Base-by-base conservation (phyloP, 2,888 invertebrate genomes). In the Nemotelus pantherinus region DNA sequence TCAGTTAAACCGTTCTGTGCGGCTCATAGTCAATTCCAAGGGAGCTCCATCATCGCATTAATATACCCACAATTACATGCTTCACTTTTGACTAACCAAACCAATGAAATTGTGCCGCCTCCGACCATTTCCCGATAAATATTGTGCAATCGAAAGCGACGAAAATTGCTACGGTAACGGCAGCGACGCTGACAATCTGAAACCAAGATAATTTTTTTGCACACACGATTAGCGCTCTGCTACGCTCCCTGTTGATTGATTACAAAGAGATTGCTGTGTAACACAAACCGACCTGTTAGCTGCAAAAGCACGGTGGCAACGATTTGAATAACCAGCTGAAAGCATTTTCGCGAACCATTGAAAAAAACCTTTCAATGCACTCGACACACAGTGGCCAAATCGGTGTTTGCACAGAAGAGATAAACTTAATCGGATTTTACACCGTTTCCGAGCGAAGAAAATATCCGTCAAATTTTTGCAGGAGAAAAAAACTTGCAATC, bases 1-100 rank as follows among this genome's bases (percentile, higher is more conserved):
- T 70, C 70, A 55, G 70, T 43, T 70, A 55, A 70, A 50, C 70
- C 44, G 70, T 43, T 70, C 55, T 53, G 70, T 47, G 44, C 43
- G 39, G 39, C 53, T 70, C 53, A 55, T 41, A 43, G 53, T 70
- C 55, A 39, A 70, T 70, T 70, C 53, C 55, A 41, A 39, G 43
- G n/a, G 53, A n/a, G 4, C 47, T 50, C 70, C 53, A 70, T 53
- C 70, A 70, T 70, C 70, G 55, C 70, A 43, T 53, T 10, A 53
- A 55, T 5, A 43, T 43, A 39, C 39, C 25, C 25, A 25, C 25
- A 25, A 25, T 25, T 25, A 25, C 25, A 25, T 25, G 25, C 25
- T 25, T 25, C 25, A 25, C 25, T 25, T 25, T 25, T 25, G 25
- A 25, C 25, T 25, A 25, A 25, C 25, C 25, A 25, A 25, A 25